phyloP scores from a whole-genome alignment of 2,888 invertebrate genomes.

The Hydraecia micacea region DNA sequence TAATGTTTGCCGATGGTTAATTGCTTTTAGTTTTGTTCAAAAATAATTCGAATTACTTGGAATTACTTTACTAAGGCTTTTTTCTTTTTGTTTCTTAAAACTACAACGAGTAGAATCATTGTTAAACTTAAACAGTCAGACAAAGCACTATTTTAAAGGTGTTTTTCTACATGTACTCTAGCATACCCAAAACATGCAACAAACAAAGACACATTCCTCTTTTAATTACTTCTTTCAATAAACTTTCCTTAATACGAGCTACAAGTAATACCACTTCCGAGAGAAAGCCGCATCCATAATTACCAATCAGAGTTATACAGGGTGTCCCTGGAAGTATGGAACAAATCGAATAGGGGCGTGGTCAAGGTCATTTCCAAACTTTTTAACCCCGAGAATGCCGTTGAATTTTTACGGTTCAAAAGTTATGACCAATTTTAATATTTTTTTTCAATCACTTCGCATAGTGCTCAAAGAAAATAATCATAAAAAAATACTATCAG shows the following conservation, averaged over 20 bases:
- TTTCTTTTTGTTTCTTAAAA: neutral
- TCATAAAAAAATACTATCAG: no score
- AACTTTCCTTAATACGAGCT: neutral
- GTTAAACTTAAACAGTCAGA: neutral
- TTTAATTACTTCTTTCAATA: neutral
- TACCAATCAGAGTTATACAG: conserved; percentile 21
- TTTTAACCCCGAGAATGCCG: no score
- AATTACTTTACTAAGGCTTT: neutral
- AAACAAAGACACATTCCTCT: neutral
- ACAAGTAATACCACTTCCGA: neutral
- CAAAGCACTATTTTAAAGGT: neutral
- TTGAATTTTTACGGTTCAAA: no score
- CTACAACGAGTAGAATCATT: no score
- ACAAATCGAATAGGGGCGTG: no score
- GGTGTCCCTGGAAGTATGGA: no score
- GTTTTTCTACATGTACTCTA: neutral
- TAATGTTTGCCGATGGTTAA: conserved; percentile 60
- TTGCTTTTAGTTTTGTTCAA: conserved; percentile 54
- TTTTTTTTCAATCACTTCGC: no score
- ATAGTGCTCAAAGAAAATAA: no score
- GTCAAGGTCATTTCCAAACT: no score
- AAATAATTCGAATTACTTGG: conserved; percentile 28
- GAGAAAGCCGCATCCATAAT: conserved; percentile 35
- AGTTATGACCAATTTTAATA: no score
- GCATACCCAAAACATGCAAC: neutral